These are phyloP conservation scores for Galendromus occidentalis DNA, from an alignment of 1,140 invertebrate species.

Conservation along the genomic window DNA sequence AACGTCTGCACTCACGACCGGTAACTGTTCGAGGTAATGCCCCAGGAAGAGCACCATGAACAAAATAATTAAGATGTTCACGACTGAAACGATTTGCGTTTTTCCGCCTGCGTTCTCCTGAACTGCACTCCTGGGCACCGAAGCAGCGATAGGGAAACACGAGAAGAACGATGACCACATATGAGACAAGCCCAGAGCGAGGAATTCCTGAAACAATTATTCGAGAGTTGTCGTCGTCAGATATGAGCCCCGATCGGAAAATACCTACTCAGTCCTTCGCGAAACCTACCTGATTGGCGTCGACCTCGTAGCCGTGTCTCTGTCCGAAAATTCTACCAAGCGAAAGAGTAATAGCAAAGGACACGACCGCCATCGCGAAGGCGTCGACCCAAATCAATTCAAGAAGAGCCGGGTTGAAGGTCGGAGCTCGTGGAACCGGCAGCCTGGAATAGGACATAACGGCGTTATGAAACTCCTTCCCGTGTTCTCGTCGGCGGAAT, in stretches of 20 bases:
- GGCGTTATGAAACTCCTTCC: neutral
- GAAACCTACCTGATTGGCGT: slow-evolving; percentile 33
- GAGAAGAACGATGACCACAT: slow-evolving; percentile 32
- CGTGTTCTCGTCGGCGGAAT: neutral
- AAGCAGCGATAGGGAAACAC: slow-evolving; percentile 34
- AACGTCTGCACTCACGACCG: neutral
- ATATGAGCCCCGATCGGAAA: neutral
- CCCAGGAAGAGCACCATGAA: slow-evolving; percentile 24
- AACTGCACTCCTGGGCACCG: slow-evolving; percentile 29
- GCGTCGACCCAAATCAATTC: slow-evolving; percentile 20
- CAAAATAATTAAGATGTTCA: slow-evolving; percentile 17
- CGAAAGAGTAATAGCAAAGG: slow-evolving; percentile 37
- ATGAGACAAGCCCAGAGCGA: slow-evolving; percentile 33
- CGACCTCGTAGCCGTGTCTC: slow-evolving; percentile 35
- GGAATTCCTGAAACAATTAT: slow-evolving; percentile 29
- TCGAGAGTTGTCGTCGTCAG: neutral
- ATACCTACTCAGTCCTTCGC: neutral
- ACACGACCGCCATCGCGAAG: slow-evolving; percentile 34
- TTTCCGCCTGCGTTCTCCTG: slow-evolving; percentile 21
- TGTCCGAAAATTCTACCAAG: slow-evolving; percentile 37
- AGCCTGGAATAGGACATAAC: slow-evolving; percentile 20
- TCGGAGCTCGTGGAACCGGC: slow-evolving; percentile 26
- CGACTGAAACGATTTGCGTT: slow-evolving; percentile 19
- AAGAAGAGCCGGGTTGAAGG: slow-evolving; percentile 16
- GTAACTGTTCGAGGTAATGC: neutral